These are phyloP conservation scores for Molossus molossus DNA, from an alignment of 2,797 vertebrate species.

Conservation along the genomic window DNA sequence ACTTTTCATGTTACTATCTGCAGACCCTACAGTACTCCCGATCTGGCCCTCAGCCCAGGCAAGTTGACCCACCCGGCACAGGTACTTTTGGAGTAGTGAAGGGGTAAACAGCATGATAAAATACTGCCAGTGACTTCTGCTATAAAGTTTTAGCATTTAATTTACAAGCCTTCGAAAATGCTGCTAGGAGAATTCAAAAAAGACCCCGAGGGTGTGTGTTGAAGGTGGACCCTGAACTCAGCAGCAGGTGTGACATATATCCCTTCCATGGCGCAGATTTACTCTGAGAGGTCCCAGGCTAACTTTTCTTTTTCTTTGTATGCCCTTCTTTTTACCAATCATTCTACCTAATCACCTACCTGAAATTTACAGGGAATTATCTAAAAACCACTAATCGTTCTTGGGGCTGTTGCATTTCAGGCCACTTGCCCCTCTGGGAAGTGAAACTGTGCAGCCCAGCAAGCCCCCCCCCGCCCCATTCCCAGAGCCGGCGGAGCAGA, in stretches of 20 bases:
- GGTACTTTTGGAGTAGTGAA: neutral
- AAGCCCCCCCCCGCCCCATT: rapidly evolving
- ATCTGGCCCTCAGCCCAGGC: neutral
- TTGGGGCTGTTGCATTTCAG: neutral
- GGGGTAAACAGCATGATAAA: neutral
- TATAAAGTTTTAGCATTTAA: neutral
- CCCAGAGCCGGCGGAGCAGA: neutral
- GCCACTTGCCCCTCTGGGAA: neutral
- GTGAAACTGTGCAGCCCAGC: rapidly evolving
- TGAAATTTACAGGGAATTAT: neutral
- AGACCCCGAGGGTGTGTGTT: neutral
- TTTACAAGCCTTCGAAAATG: neutral
- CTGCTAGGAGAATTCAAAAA: neutral
- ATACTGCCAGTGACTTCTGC: neutral
- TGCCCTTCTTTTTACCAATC: neutral
- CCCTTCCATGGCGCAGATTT: neutral
- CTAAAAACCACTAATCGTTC: neutral
- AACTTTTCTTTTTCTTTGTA: neutral
- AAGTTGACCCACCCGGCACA: neutral
- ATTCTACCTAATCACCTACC: neutral
- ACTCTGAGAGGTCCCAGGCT: neutral
- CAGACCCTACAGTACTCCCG: neutral
- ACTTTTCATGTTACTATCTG: neutral
- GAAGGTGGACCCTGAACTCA: neutral
- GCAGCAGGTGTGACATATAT: neutral